Evolutionary conservation across 37 sponge, comb jelly and placozoan genomes (phyloP).

Genomic region (Agelas oroides): DNA sequence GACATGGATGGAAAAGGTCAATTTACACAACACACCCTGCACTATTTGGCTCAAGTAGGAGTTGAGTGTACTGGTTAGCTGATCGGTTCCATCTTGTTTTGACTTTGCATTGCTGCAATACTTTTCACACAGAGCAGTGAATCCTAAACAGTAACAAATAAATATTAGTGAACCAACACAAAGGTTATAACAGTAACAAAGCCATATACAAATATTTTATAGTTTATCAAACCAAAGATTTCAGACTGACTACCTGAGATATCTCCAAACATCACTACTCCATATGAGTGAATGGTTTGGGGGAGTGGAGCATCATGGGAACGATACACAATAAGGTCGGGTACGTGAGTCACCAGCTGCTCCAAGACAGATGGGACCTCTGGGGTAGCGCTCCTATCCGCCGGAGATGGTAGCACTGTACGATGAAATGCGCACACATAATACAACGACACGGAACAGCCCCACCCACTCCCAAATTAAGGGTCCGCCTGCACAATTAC

Average conservation of each 20-base stretch:
- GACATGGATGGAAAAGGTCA: not conserved
- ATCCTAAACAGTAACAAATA: slow-evolving; percentile 44
- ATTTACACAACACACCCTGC: slow-evolving; percentile 50
- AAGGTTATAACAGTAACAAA: not conserved
- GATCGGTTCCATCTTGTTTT: slow-evolving; percentile 74
- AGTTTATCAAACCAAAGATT: no score
- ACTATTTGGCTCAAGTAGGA: slow-evolving; percentile 87
- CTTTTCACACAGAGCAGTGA: slow-evolving; percentile 93
- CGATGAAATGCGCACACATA: no score
- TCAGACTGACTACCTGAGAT: slow-evolving; percentile 72
- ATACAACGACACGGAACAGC: no score
- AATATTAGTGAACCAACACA: no score
- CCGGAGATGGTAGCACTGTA: no score
- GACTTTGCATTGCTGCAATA: slow-evolving; percentile 74
- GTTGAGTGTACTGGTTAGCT: slow-evolving; percentile 87
- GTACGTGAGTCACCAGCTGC: slow-evolving; percentile 74
- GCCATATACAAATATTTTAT: not conserved
- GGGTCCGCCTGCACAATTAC: no score
- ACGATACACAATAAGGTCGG: slow-evolving; percentile 60
- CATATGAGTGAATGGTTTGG: slow-evolving; percentile 57
- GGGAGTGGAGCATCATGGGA: slow-evolving; percentile 55
- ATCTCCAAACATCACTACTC: slow-evolving; percentile 80
- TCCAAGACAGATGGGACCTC: slow-evolving; percentile 15
- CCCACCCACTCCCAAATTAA: no score
- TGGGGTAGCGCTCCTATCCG: no score